A percentile compares a stretch with the other conserved stretches of the same genome.
Conservation (phyloP, 2,113 vertebrate genomes). For the Ranitomeya imitator region DNA sequence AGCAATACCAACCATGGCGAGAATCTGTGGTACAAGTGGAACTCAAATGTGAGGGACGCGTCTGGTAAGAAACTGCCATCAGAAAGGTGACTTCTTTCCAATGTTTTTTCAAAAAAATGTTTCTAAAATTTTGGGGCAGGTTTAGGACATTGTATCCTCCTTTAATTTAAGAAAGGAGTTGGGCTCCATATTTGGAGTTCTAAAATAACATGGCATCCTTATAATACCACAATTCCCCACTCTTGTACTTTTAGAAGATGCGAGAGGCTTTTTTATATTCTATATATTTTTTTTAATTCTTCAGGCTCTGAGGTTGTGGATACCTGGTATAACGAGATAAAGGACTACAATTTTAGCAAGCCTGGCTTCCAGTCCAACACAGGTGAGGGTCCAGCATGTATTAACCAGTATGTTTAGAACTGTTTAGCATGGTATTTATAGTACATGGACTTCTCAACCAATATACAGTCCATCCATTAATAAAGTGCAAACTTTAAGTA, state of each 20-base stretch:
- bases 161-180: no score
- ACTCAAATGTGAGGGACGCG: constrained; percentile 25
- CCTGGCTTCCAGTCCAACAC: constrained; percentile 94
- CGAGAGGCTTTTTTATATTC: no score
- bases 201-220: no score
- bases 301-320: constrained; percentile 93
- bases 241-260: no score
- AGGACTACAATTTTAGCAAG: constrained; percentile 91
- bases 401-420: background rate
- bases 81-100: background rate
- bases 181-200: no score
- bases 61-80: constrained; percentile 23
- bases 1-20: constrained; percentile 67
- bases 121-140: no score
- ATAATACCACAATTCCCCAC: no score
- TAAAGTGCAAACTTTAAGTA: no score
- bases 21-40: constrained; percentile 65
- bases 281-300: constrained; percentile 46
- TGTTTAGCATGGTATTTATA: background rate
- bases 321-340: constrained; percentile 96
- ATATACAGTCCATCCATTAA: background rate
- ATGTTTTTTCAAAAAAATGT: background rate
- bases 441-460: background rate
- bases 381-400: constrained; percentile 73
- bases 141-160: no score